phyloP scores from a whole-genome alignment of 2,888 invertebrate genomes.

The Macaria liturata region DNA sequence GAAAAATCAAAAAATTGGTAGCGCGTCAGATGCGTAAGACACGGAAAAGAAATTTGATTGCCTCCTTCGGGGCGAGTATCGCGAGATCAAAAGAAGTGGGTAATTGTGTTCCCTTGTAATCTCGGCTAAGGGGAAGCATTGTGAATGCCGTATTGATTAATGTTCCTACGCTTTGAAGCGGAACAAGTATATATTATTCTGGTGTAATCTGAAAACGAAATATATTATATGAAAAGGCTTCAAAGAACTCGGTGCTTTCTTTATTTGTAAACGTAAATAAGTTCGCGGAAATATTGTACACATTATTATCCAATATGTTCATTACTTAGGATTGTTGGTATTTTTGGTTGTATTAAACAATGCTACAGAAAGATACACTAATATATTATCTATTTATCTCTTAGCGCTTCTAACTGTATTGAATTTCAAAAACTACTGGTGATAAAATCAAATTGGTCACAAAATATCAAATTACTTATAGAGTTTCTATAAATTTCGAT shows the following conservation, averaged over 20 bases:
- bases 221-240: slow-evolving; percentile 1
- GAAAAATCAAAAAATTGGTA: slow-evolving; percentile 32
- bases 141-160: slow-evolving; percentile 36
- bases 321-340: too few species aligned
- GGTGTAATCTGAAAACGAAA: slow-evolving; percentile 3
- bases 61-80: slow-evolving; percentile 37
- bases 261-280: too few species aligned
- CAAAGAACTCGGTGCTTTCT: background rate
- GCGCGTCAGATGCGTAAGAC: slow-evolving; percentile 31
- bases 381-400: too few species aligned
- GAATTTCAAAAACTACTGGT: too few species aligned
- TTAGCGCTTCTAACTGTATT: too few species aligned
- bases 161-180: slow-evolving; percentile 20
- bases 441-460: too few species aligned
- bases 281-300: too few species aligned
- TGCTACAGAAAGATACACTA: too few species aligned
- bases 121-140: slow-evolving; percentile 34
- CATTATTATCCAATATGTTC: too few species aligned
- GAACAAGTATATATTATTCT: slow-evolving; percentile 9
- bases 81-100: slow-evolving; percentile 35
- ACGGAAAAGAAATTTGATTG: slow-evolving; percentile 39
- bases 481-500: too few species aligned
- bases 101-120: slow-evolving; percentile 39
- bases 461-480: too few species aligned
- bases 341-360: too few species aligned